Evolutionary conservation across 2,888 invertebrate species (phyloP), one percentile per base, ranked within the genome.

Genomic region (Spodoptera exigua): DNA sequence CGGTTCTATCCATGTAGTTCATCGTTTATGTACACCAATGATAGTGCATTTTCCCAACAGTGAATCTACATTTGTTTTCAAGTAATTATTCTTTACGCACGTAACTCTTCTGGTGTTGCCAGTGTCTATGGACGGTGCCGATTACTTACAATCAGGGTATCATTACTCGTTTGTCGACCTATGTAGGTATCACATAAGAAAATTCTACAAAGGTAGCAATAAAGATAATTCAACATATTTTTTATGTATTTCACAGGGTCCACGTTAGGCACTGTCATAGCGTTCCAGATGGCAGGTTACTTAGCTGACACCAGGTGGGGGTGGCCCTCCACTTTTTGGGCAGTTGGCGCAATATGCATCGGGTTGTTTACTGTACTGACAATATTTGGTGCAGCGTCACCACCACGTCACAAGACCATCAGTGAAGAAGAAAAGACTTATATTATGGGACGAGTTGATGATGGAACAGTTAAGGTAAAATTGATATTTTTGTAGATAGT

Each of bases 271-370:
- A 96, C 96, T 0, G 95, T 96, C 0, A 70, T 96, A 9, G 95
- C 95, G 0, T 92, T 96, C 81, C 95, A 96, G 3, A 78, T 95
- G 11, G 95, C 96, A 18, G 97, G 97, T 0, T 67, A 93, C 0
- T 85, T 97, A 2, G 95, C 95, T 1, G 94, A 85, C 0, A 95
- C 93, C 0, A 52, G 59, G 0, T 84, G 74, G 72, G 96, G 96
- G 7, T 96, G 96, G 96, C 96, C 96, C 0, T 95, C 95, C 16
- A 95, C 95, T 1, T 96, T 96, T 79, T 97, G 96, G 85, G 76
- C 90, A 0, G 90, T 95, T 1, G 96, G 96, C 0, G 81, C 83
- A 0, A 73, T 94, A 0, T 94, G 95, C 14, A 79, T 96, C 0
- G 0, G 93, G 0, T 95, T 95, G 89, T 88, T 95, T 0, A 18